Evolutionary conservation across 2,888 invertebrate genomes (phyloP).

Genomic region (Pecten maximus): DNA sequence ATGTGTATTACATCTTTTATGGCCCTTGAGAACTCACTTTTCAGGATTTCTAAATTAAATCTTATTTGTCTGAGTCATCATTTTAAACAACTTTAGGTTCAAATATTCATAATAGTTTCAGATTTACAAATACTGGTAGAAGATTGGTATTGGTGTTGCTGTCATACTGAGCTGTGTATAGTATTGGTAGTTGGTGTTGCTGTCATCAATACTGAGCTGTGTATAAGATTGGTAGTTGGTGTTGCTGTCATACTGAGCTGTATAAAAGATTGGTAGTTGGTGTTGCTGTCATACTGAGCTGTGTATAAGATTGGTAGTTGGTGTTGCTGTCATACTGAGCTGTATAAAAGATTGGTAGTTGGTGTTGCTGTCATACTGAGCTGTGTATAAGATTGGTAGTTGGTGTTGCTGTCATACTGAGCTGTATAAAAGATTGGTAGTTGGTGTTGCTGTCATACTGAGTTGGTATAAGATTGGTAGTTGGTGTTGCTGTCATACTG

Average conservation of each 20-base stretch:
- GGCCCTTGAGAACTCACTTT: neutral
- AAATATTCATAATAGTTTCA: neutral
- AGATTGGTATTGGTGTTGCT: too few relatives aligned
- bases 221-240: too few relatives aligned
- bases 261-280: too few relatives aligned
- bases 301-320: neutral
- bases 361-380: too few relatives aligned
- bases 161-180: too few relatives aligned
- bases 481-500: too few relatives aligned
- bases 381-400: too few relatives aligned
- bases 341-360: neutral
- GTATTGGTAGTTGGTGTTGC: neutral
- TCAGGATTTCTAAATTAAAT: conserved; percentile 7
- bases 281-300: neutral
- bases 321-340: neutral
- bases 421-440: too few relatives aligned
- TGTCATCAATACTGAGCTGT: too few relatives aligned
- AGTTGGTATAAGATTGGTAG: neutral
- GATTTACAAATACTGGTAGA: too few relatives aligned
- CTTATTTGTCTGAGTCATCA: neutral
- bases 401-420: too few relatives aligned
- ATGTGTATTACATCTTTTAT: neutral
- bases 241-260: too few relatives aligned
- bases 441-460: neutral
- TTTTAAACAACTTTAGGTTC: neutral